Percentiles rank a stretch among this genome's conserved stretches.
Evolutionary conservation across 2,797 vertebrate species (phyloP).

Genomic region (Molossus molossus): DNA sequence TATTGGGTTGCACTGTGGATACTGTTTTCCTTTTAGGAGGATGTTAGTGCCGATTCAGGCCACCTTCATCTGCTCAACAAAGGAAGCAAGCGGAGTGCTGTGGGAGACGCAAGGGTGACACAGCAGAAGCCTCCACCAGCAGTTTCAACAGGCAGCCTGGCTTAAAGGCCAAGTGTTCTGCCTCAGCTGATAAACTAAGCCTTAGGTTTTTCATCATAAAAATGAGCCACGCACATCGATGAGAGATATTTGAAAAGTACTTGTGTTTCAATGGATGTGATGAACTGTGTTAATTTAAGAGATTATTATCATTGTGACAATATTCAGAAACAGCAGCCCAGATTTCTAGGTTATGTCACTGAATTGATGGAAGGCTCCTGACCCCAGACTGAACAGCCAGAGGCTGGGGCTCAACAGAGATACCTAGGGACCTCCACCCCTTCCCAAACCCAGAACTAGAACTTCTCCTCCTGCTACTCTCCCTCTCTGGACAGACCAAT

Average conservation of each 20-base stretch:
- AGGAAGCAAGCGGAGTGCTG: neutral
- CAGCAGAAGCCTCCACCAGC: neutral
- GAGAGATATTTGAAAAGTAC: neutral
- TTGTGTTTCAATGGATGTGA: neutral
- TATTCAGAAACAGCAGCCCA: neutral
- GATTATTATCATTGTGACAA: neutral
- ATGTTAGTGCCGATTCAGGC: neutral
- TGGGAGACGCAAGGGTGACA: neutral
- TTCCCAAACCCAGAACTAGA: neutral
- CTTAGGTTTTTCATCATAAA: slow-evolving; percentile 34
- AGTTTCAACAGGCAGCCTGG: neutral
- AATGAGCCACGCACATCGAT: neutral
- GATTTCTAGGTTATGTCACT: neutral
- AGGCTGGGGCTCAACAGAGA: neutral
- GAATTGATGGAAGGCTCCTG: neutral
- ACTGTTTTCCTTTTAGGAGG: neutral
- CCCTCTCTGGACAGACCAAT: neutral
- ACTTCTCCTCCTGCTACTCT: neutral
- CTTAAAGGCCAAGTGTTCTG: neutral
- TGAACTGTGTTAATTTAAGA: neutral
- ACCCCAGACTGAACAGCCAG: neutral
- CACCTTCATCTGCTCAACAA: neutral
- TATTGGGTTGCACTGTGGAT: neutral
- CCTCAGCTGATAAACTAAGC: neutral
- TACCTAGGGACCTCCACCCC: neutral